Conservation (phyloP, 2,888 invertebrate genomes). For the Unio delphinus region DNA sequence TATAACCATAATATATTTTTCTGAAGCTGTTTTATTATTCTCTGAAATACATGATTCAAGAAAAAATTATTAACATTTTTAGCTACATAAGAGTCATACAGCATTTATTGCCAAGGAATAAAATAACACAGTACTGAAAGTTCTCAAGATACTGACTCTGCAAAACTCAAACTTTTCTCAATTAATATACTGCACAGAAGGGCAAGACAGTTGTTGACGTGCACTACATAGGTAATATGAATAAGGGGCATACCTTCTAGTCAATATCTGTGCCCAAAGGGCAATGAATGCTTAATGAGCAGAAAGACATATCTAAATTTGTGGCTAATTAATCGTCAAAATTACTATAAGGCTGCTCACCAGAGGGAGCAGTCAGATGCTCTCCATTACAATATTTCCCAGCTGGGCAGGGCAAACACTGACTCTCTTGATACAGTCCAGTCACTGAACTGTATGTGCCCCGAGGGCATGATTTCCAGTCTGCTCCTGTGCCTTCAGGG, state of each 20-base stretch:
- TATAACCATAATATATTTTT: too few relatives aligned
- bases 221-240: neutral
- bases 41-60: too few relatives aligned
- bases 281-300: neutral
- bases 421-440: conserved; percentile 55
- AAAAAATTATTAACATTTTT: too few relatives aligned
- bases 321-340: too few relatives aligned
- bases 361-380: conserved; percentile 59
- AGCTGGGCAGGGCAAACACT: conserved; percentile 64
- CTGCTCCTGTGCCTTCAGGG: conserved; percentile 64
- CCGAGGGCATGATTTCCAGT: conserved; percentile 65
- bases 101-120: too few relatives aligned
- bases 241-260: neutral
- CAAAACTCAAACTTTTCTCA: too few relatives aligned
- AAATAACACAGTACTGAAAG: too few relatives aligned
- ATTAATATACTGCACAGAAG: too few relatives aligned
- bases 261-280: too few relatives aligned
- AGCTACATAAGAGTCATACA: too few relatives aligned
- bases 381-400: conserved; percentile 66
- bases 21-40: too few relatives aligned
- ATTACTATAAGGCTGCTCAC: conserved; percentile 27
- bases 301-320: neutral
- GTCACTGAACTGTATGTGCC: conserved; percentile 65
- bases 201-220: neutral
- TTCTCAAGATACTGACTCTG: too few relatives aligned